These are phyloP conservation scores for Myotis lucifugus DNA, from an alignment of 2,113 vertebrate genomes.

Conservation along the genomic window DNA sequence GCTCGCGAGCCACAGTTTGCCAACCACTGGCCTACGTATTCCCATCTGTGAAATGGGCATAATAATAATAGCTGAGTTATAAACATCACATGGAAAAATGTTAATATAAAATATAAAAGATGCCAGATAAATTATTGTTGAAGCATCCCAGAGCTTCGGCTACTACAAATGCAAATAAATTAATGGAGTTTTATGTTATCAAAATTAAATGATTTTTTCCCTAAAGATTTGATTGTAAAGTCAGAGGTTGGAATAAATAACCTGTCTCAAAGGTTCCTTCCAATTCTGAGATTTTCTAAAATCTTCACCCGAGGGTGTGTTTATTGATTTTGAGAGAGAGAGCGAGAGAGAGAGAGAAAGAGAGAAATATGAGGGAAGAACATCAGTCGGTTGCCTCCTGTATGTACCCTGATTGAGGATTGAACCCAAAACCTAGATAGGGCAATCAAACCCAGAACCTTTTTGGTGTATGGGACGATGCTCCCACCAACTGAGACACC, in stretches of 20 bases:
- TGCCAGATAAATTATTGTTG: not conserved
- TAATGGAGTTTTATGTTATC: not conserved
- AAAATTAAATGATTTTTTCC: conserved; percentile 40
- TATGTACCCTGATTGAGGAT: too few species aligned
- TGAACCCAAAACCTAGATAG: too few species aligned
- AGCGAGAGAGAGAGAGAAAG: too few species aligned
- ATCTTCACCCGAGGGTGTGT: too few species aligned
- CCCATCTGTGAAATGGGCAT: not conserved
- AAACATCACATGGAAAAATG: not conserved
- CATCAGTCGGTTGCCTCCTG: too few species aligned
- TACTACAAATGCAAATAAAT: not conserved
- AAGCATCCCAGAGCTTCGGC: not conserved
- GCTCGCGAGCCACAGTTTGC: too few species aligned
- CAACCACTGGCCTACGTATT: not conserved
- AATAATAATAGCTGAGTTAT: not conserved
- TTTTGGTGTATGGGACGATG: too few species aligned
- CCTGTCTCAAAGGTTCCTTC: not conserved
- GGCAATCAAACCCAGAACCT: too few species aligned
- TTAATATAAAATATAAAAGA: not conserved
- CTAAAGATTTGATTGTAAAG: not conserved
- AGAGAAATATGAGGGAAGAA: too few species aligned
- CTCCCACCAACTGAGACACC: too few species aligned
- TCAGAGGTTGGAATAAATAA: conserved; percentile 21
- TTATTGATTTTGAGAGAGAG: too few species aligned
- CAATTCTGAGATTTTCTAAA: not conserved